A percentile compares a stretch with the other conserved stretches of the same genome.
Evolutionary conservation across 2,113 vertebrate species (phyloP).

Genomic region (Pelecanoides urinatrix): DNA sequence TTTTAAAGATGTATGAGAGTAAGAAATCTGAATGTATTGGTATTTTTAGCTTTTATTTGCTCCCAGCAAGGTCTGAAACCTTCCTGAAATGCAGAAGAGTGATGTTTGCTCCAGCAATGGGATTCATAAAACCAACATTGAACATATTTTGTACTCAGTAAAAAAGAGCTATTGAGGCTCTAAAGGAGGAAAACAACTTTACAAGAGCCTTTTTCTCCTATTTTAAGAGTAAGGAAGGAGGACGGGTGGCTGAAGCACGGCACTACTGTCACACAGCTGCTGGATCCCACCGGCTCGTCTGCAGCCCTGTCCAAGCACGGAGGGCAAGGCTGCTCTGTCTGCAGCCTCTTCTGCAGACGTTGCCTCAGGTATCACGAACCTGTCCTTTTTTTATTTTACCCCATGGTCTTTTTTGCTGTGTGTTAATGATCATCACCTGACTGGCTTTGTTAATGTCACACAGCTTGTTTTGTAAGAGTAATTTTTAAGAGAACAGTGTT

Average conservation of each 20-base stretch:
- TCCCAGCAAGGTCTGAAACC: background rate
- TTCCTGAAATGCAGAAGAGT: background rate
- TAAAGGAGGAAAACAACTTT: background rate
- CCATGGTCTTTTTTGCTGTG: background rate
- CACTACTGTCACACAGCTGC: background rate
- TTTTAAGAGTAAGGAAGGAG: background rate
- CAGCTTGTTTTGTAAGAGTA: background rate
- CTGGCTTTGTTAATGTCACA: background rate
- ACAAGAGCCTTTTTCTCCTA: background rate
- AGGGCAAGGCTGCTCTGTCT: background rate
- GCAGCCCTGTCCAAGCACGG: background rate
- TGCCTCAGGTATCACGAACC: background rate
- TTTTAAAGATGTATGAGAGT: background rate
- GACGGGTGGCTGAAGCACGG: background rate
- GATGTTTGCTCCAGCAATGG: background rate
- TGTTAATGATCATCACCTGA: background rate
- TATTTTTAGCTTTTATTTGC: background rate
- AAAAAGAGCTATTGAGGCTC: background rate
- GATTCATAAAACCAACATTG: background rate
- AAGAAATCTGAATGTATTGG: background rate
- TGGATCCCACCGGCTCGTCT: background rate
- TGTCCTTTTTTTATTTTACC: background rate
- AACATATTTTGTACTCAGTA: background rate
- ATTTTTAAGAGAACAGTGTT: background rate
- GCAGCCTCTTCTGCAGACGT: background rate